Evolutionary conservation across 2,797 vertebrate species (phyloP), one percentile per base, ranked within the genome.

Genomic region (Thalassophryne amazonica): DNA sequence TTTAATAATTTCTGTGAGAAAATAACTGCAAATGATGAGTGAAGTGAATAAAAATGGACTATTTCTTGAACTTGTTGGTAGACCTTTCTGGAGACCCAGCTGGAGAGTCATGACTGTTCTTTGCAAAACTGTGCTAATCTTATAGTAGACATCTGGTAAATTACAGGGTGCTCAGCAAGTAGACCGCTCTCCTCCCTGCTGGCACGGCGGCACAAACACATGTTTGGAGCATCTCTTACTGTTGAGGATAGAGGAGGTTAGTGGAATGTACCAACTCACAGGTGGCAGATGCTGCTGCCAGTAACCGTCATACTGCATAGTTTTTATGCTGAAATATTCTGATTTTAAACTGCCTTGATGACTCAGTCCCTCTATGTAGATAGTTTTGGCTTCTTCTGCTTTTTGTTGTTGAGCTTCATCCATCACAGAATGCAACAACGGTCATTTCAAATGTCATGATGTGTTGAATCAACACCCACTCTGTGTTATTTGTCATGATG

Each of bases 61-160:
- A 41, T 64, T 32, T 41, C 55, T 40, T 21, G 15, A 23, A 60
- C 35, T 27, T 49, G 46, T 13, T 45, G 9, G 58, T 61, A 61
- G 42, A 42, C 42, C 63, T 61, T 64, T 55, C 46, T 61, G 20
- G 58, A 51, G 49, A 49, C 28, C 65, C 86, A 87, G 81, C 76
- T 86, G 80, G 72, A 61, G 35, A 78, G 64, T 64, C 66, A 69
- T 59, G 78, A 62, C 72, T 72, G 68, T 67, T 74, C 50, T 78
- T 81, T 76, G 46, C 61, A 57, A 76, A 45, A 68, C 66, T 58
- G 69, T 65, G 79, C 78, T 85, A 84, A 86, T 86, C 71, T 81
- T 78, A 79, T 71, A 81, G 61, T 51, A 82, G 81, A 86, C 87
- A 89, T 87, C 86, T 88, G 90, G 69, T 78, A 84, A 88, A 88